These are phyloP conservation scores for Pseudomyrmex cubaensis DNA, from an alignment of 1,140 invertebrate species.

Conservation along the genomic window DNA sequence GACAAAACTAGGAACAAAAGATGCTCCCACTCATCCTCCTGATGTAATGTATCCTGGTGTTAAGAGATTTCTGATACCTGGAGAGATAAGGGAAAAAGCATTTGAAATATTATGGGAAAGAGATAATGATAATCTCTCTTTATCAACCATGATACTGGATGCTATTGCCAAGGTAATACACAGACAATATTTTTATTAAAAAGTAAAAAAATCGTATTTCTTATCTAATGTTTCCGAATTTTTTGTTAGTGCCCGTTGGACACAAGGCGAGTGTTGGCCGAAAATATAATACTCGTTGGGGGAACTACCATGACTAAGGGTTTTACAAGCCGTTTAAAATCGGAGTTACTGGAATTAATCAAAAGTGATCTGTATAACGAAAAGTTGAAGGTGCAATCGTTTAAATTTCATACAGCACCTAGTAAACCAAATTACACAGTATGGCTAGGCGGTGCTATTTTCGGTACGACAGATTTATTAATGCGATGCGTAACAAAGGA, in stretches of 20 bases:
- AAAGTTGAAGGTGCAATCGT: constrained; percentile 88
- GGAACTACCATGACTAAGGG: constrained; percentile 94
- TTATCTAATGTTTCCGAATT: not conserved
- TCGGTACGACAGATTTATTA: constrained; percentile 92
- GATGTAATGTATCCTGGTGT: constrained; percentile 90
- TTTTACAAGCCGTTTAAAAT: constrained; percentile 90
- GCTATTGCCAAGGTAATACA: constrained; percentile 90
- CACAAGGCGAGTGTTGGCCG: constrained; percentile 89
- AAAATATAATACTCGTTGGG: constrained; percentile 94
- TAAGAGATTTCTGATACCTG: constrained; percentile 88
- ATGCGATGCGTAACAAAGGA: constrained; percentile 91
- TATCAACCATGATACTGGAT: constrained; percentile 94
- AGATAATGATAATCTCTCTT: constrained; percentile 93
- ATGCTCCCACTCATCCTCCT: constrained; percentile 85
- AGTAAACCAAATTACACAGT: constrained; percentile 93
- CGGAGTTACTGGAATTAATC: constrained; percentile 90
- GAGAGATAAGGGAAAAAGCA: constrained; percentile 90
- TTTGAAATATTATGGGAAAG: constrained; percentile 94
- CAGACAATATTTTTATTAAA: not conserved
- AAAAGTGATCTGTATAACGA: constrained; percentile 88
- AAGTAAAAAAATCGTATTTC: not conserved
- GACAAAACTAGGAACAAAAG: constrained; percentile 85
- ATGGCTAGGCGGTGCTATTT: constrained; percentile 95
- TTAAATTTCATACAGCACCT: constrained; percentile 92
- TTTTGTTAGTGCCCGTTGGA: constrained; percentile 90